These are phyloP conservation scores for Periphyllus acericola DNA, from an alignment of 2,888 invertebrate species.

Conservation along the genomic window DNA sequence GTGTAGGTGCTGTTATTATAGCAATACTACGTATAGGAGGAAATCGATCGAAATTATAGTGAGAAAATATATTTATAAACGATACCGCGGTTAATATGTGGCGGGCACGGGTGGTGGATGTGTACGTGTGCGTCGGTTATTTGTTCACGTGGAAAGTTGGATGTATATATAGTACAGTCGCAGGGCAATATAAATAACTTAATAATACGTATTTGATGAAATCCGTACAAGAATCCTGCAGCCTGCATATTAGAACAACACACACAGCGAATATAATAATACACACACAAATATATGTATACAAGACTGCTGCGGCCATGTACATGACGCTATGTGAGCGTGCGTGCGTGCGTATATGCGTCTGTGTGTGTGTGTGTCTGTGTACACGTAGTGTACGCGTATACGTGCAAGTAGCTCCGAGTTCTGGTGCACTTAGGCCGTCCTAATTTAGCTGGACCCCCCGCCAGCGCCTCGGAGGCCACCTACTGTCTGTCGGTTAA, in stretches of 20 bases:
- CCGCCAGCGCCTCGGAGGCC: conserved; percentile 44
- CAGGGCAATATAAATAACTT: too few species aligned
- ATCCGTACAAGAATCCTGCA: not conserved
- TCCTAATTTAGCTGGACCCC: conserved; percentile 60
- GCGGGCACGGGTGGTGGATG: too few species aligned
- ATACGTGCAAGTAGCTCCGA: conserved; percentile 51
- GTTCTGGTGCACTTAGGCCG: conserved; percentile 57
- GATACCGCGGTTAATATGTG: too few species aligned
- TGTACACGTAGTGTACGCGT: not conserved
- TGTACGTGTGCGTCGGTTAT: too few species aligned
- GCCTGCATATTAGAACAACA: not conserved
- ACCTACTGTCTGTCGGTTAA: conserved; percentile 62
- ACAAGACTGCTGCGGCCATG: not conserved
- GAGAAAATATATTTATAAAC: too few species aligned
- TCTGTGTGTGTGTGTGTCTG: not conserved
- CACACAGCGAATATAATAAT: not conserved
- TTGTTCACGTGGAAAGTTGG: too few species aligned
- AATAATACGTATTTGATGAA: too few species aligned
- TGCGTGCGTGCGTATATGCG: not conserved
- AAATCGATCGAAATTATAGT: too few species aligned
- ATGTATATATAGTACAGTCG: too few species aligned
- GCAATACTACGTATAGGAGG: too few species aligned
- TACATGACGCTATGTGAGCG: not conserved
- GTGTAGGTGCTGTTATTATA: too few species aligned
- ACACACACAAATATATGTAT: not conserved